phyloP scores from a whole-genome alignment of 2,797 vertebrate species.

The Pipistrellus kuhlii region DNA sequence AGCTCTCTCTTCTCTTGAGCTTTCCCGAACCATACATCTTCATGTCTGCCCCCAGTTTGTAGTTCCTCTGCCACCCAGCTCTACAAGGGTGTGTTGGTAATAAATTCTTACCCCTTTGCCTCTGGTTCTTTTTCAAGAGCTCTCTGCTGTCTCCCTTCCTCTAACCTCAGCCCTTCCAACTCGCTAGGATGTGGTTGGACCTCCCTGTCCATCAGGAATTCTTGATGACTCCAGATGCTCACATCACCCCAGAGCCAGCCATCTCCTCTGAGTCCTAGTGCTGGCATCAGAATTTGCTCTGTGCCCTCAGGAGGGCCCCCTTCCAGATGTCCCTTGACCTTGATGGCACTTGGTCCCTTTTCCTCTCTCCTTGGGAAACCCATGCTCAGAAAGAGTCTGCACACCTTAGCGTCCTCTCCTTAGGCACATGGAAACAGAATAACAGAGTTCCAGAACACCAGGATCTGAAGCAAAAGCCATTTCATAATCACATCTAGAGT shows the following conservation, averaged over 20 bases:
- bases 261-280: not conserved
- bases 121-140: not conserved
- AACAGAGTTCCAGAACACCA: not conserved
- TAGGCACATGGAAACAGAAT: not conserved
- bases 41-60: conserved; percentile 19
- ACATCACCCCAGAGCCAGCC: not conserved
- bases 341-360: not conserved
- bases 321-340: not conserved
- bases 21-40: conserved; percentile 19
- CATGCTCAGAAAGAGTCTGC: conserved; percentile 7
- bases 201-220: not conserved
- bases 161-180: not conserved
- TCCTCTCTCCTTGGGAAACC: not conserved
- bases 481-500: conserved; percentile 6
- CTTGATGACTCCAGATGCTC: not conserved
- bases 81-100: not conserved
- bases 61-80: not conserved
- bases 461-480: not conserved
- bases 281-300: not conserved
- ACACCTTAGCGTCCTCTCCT: not conserved
- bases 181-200: not conserved
- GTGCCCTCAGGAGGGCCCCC: not conserved
- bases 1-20: not conserved
- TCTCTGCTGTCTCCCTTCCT: not conserved
- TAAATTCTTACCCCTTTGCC: not conserved